phyloP scores from a whole-genome alignment of 2,888 invertebrate genomes.

The Andrena minutula region DNA sequence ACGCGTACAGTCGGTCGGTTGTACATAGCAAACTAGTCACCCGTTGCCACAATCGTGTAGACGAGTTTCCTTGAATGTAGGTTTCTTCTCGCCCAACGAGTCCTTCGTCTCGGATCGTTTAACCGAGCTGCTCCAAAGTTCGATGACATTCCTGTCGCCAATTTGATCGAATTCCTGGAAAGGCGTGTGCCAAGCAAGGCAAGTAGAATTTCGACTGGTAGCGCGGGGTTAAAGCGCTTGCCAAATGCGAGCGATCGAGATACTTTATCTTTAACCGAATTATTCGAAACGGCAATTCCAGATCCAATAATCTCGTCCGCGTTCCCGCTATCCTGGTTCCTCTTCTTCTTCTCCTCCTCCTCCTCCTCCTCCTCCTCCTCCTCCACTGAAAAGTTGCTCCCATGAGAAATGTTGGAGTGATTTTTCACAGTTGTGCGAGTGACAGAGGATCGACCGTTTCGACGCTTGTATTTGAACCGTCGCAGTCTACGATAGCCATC shows the following conservation, averaged over 20 bases:
- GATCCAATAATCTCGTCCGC: background rate
- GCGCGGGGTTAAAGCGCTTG: background rate
- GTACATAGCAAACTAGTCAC: conserved; percentile 14
- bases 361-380: background rate
- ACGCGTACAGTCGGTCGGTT: background rate
- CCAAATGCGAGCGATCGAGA: background rate
- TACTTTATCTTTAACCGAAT: background rate
- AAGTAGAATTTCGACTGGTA: background rate
- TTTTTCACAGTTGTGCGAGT: background rate
- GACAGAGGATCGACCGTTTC: background rate
- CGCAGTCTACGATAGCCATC: conserved; percentile 24
- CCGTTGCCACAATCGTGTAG: background rate
- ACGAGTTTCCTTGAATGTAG: no score
- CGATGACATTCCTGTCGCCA: conserved; percentile 13
- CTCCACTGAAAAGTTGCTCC: background rate
- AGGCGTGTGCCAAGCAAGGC: background rate
- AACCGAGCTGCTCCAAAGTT: conserved; percentile 42
- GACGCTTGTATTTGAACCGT: background rate
- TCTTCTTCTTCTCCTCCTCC: background rate
- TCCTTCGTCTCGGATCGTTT: background rate
- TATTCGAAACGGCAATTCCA: background rate
- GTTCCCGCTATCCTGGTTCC: background rate
- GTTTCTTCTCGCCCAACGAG: background rate
- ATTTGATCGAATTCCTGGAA: background rate
- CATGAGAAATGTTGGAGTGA: background rate